A percentile compares a stretch with the other conserved stretches of the same genome.
Conservation (phyloP, 2,797 vertebrate genomes). For the Parotocinclus haroldoi region DNA sequence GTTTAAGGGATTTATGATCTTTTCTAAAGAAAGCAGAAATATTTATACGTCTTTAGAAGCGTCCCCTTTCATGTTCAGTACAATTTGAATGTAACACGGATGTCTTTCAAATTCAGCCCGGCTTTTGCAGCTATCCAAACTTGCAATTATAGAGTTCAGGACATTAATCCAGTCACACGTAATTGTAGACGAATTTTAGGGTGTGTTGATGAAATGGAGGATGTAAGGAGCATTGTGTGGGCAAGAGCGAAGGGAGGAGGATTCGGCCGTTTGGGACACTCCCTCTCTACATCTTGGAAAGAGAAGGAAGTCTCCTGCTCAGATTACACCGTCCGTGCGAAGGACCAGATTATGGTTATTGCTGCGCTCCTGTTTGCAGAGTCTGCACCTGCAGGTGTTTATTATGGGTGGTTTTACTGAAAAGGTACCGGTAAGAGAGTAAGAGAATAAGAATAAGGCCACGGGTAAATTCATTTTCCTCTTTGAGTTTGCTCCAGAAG, state of each 20-base stretch:
- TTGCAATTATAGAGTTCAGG: no score
- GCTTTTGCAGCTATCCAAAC: no score
- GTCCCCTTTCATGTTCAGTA: no score
- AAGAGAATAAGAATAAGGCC: no score
- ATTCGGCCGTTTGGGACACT: slow-evolving; percentile 55
- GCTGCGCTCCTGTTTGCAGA: not conserved
- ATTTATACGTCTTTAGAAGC: no score
- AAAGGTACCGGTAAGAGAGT: not conserved
- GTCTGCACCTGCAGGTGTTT: slow-evolving; percentile 1
- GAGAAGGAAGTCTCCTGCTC: slow-evolving; percentile 40
- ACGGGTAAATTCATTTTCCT: not conserved
- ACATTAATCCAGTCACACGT: no score
- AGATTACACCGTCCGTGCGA: slow-evolving; percentile 38
- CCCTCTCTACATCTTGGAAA: slow-evolving; percentile 57
- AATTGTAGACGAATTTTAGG: no score
- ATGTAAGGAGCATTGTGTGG: slow-evolving; percentile 47
- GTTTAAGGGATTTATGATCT: no score
- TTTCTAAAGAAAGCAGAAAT: no score
- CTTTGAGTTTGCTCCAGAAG: not conserved
- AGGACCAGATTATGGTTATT: slow-evolving; percentile 26
- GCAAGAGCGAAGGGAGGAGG: slow-evolving; percentile 56
- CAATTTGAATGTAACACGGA: no score
- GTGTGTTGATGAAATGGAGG: slow-evolving; percentile 18
- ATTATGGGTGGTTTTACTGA: not conserved
- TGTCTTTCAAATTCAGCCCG: no score